Evolutionary conservation across 1,140 invertebrate species (phyloP).

Genomic region (Procambarus virginalis): DNA sequence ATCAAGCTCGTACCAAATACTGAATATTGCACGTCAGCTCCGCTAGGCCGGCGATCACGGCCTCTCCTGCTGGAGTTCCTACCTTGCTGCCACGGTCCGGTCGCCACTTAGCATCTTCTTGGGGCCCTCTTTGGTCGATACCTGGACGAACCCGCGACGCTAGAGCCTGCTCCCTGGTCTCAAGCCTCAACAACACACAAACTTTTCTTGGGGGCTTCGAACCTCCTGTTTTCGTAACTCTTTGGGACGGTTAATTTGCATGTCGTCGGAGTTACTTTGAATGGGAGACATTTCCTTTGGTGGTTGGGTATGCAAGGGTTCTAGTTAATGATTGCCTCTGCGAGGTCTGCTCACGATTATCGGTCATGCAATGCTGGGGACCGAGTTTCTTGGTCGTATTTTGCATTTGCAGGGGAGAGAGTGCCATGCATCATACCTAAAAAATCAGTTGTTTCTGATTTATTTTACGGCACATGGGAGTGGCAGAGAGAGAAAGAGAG

Average conservation of each 20-base stretch:
- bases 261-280: background rate
- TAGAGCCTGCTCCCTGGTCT: background rate
- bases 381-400: too few relatives aligned
- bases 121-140: background rate
- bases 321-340: background rate
- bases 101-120: background rate
- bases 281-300: background rate
- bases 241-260: background rate
- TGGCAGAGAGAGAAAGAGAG: too few relatives aligned
- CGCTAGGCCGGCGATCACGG: background rate
- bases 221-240: background rate
- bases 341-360: background rate
- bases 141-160: background rate
- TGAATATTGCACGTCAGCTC: constrained; percentile 14
- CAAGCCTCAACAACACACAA: background rate
- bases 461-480: too few relatives aligned
- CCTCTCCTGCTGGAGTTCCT: background rate
- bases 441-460: too few relatives aligned
- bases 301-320: background rate
- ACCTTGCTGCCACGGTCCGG: background rate
- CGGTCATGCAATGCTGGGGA: background rate
- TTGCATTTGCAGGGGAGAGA: too few relatives aligned
- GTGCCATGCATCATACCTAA: too few relatives aligned
- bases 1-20: constrained; percentile 12
- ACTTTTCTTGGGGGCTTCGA: background rate